These are phyloP conservation scores for Eulemur albifrons DNA, from an alignment of 2,797 vertebrate species.

Conservation along the genomic window DNA sequence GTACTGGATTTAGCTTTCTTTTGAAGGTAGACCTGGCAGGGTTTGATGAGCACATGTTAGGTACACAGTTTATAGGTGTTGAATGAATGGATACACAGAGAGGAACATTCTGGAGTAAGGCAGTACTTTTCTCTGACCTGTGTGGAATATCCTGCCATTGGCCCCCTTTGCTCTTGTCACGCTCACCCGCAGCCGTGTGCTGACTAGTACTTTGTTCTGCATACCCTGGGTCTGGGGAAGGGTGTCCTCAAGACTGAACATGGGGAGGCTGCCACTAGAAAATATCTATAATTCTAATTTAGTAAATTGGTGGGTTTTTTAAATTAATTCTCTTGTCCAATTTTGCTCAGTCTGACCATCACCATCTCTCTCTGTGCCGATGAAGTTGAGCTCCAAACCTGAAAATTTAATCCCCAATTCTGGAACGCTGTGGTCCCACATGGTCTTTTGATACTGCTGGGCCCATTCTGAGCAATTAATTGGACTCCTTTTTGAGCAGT, in stretches of 20 bases:
- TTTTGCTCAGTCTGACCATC: neutral
- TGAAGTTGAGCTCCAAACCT: neutral
- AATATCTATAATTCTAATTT: neutral
- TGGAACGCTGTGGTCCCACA: neutral
- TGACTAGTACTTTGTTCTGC: neutral
- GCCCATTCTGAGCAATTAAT: neutral
- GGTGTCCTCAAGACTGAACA: neutral
- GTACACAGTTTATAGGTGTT: neutral
- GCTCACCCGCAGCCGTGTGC: neutral
- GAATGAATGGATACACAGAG: neutral
- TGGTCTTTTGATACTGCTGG: neutral
- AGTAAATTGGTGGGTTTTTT: neutral
- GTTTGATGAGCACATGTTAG: neutral
- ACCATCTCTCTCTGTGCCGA: neutral
- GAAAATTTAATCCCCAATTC: neutral
- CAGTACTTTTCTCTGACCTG: neutral
- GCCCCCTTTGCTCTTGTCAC: neutral
- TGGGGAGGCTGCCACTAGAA: neutral
- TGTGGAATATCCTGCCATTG: neutral
- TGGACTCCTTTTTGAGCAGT: neutral
- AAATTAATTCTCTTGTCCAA: neutral
- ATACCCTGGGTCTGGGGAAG: neutral
- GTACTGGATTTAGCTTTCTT: neutral
- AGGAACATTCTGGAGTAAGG: neutral
- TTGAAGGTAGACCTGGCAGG: neutral